Evolutionary conservation across 2,888 invertebrate species (phyloP).

Genomic region (Eupsilia transversa): DNA sequence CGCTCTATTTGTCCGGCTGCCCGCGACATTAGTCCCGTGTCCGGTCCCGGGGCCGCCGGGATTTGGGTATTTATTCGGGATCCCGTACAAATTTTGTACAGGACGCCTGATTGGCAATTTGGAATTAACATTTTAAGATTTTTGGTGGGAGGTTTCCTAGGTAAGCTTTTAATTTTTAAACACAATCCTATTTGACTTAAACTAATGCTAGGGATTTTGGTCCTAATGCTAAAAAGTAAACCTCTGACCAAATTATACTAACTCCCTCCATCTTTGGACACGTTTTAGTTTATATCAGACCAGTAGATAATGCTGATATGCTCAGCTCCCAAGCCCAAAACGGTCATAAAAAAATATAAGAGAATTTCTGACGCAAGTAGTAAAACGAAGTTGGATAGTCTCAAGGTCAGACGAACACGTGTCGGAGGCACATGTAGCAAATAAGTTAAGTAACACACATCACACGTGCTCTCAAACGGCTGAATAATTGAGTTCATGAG

Average conservation of each 20-base stretch:
- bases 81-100: constrained; percentile 71
- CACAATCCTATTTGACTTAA: constrained; percentile 12
- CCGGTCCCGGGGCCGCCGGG: constrained; percentile 73
- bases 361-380: background rate
- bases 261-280: background rate
- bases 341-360: constrained; percentile 6
- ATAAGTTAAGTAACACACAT: constrained; percentile 31
- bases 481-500: constrained; percentile 41
- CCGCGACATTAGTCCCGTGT: constrained; percentile 88
- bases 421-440: constrained; percentile 37
- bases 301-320: background rate
- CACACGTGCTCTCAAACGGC: constrained; percentile 32
- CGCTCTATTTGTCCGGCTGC: constrained; percentile 82
- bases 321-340: background rate
- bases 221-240: background rate
- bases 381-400: constrained; percentile 7
- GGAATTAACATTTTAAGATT: constrained; percentile 62
- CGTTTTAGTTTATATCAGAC: background rate
- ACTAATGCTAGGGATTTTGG: background rate
- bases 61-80: constrained; percentile 71
- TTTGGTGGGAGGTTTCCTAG: constrained; percentile 29
- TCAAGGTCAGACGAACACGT: constrained; percentile 47
- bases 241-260: background rate
- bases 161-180: constrained; percentile 50
- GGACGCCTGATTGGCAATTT: constrained; percentile 72